Conservation (phyloP, 2,888 invertebrate genomes). For the Artemia sinica region DNA sequence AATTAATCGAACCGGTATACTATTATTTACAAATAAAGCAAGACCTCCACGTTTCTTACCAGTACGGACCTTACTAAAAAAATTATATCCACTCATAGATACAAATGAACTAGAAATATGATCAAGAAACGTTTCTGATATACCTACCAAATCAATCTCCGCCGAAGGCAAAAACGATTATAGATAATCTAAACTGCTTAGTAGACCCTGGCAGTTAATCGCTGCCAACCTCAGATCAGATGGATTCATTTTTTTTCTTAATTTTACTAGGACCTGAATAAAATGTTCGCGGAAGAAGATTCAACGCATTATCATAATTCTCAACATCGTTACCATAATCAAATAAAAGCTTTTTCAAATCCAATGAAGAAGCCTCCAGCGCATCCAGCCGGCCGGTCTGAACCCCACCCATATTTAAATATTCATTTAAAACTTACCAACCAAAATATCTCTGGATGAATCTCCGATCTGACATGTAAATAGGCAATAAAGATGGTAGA, state of each 20-base stretch:
- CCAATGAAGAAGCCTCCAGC: constrained; percentile 6
- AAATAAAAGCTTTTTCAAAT: not conserved
- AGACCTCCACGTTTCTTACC: constrained; percentile 10
- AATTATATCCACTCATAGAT: constrained; percentile 5
- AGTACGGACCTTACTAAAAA: constrained; percentile 6
- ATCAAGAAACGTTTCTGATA: constrained; percentile 2
- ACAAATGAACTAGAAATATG: constrained; percentile 1
- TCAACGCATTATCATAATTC: constrained; percentile 8
- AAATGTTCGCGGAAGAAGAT: not conserved
- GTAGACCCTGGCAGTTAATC: constrained; percentile 1
- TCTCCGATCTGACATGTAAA: constrained; percentile 9
- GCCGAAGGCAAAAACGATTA: not conserved
- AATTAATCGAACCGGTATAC: constrained; percentile 6
- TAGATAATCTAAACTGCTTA: constrained; percentile 1
- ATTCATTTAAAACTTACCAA: constrained; percentile 1
- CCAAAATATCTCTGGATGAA: constrained; percentile 6
- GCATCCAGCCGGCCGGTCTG: constrained; percentile 3
- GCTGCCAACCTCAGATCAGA: constrained; percentile 10
- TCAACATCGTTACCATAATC: constrained; percentile 6
- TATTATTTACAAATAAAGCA: not conserved
- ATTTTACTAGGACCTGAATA: not conserved
- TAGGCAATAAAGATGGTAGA: not conserved
- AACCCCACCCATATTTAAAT: not conserved
- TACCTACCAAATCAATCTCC: constrained; percentile 6
- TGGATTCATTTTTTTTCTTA: not conserved